Base-by-base conservation (phyloP, 92 coral and sea anemone species). In the Actinostola sp. region DNA sequence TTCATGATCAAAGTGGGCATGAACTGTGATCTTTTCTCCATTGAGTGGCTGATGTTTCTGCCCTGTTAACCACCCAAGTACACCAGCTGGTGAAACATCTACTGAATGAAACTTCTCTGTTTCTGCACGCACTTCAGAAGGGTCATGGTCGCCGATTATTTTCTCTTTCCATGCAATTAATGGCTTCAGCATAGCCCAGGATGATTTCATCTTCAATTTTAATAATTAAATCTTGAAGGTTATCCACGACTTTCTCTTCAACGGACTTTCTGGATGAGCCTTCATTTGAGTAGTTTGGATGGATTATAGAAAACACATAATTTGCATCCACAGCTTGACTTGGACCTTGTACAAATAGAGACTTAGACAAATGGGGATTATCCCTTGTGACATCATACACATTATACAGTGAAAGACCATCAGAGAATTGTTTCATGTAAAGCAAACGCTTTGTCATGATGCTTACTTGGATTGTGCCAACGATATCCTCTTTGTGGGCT, bases 31-130 rank as follows among this genome's bases (percentile, higher is more conserved):
- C 49, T 67, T 62, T 62, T 71, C 85, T 23, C 85, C 95, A 89
- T 81, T 85, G 71, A 81, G 62, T 35, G 95, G 82, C 70, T 76
- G 79, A 63, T 89, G 95, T 50, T 55, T 79, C 42, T 89, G 90
- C 32, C 89, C 93, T 63, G 88, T 80, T 25, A 89, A 52, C 94
- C 94, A 89, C 30, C 88, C 94, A 76, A 81, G 84, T 76, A 89
- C 82, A 44, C 90, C 88, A 45, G 88, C 71, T 63, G 88, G 85
- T 20, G 74, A 72, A 51, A 76, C 16, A 27, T 83, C 75, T 25
- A 77, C 68, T 15, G 50, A 64, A 28, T 45, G 67, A 59, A 51
- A 61, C 51, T 10, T 11, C 19, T 0, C 70, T 32, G 20, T 78
- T 27, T 44, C 42, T 58, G 23, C 67, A 42, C 25, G 41, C 14